phyloP scores from a whole-genome alignment of 2,113 vertebrate species.

The Pontoporia blainvillei region DNA sequence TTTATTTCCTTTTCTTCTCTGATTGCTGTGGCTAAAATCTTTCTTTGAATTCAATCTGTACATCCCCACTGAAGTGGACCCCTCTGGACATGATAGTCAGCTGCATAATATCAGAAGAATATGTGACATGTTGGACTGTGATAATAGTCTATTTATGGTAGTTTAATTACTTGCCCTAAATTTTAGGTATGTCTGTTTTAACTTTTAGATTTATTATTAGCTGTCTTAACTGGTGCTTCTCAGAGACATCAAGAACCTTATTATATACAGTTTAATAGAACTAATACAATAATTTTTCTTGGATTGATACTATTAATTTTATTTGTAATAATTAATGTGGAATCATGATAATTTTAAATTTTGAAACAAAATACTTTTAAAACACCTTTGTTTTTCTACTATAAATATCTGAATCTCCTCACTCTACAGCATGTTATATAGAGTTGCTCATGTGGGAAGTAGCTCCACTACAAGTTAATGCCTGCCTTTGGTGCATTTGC shows the following conservation, averaged over 20 bases:
- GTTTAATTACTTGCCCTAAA: neutral
- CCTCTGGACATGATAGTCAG: neutral
- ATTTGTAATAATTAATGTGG: neutral
- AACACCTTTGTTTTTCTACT: neutral
- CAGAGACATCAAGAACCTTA: neutral
- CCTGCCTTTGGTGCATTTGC: neutral
- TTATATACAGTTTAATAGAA: neutral
- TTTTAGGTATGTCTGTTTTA: neutral
- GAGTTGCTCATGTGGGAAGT: neutral
- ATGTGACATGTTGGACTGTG: neutral
- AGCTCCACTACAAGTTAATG: neutral
- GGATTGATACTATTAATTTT: neutral
- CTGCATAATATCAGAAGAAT: neutral
- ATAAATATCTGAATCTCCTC: neutral
- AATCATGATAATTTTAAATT: neutral
- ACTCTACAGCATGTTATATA: neutral
- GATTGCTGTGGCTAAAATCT: neutral
- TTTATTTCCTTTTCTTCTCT: too few relatives aligned
- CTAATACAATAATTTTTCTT: neutral
- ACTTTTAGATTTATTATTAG: neutral
- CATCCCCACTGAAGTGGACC: neutral
- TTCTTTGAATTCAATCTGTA: neutral
- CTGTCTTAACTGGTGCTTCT: neutral
- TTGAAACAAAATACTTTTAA: conserved; percentile 10
- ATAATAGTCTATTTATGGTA: neutral